Conservation (phyloP, 2,888 invertebrate genomes). For the Chrysotoxum bicinctum region DNA sequence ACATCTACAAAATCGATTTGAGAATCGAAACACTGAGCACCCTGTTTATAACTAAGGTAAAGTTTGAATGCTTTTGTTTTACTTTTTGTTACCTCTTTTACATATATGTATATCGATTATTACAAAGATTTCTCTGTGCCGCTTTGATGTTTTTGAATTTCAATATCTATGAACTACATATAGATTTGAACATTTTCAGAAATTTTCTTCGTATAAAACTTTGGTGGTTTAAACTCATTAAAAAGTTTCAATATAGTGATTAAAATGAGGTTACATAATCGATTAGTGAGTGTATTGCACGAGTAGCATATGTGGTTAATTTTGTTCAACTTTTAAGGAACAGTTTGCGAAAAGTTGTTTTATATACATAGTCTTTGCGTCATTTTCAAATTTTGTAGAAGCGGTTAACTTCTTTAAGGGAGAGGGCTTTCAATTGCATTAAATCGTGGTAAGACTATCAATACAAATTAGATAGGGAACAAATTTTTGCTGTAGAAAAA, state of each 20-base stretch:
- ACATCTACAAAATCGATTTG: too few species aligned
- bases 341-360: not conserved
- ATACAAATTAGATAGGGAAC: too few species aligned
- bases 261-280: slow-evolving; percentile 36
- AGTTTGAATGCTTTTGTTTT: not conserved
- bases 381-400: slow-evolving; percentile 3
- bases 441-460: too few species aligned
- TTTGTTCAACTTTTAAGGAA: not conserved
- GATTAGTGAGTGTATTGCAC: not conserved
- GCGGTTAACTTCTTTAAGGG: too few species aligned
- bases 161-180: not conserved
- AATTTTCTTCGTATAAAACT: not conserved
- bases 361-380: not conserved
- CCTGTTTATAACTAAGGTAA: not conserved
- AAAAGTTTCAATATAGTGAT: slow-evolving; percentile 52
- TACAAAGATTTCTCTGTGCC: not conserved
- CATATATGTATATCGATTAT: not conserved
- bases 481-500: too few species aligned
- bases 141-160: not conserved
- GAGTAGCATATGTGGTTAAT: not conserved
- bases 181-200: not conserved
- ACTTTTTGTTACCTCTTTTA: not conserved
- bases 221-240: slow-evolving; percentile 43
- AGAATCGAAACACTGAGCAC: not conserved
- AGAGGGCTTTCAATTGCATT: too few species aligned